Conservation (phyloP, 1,140 invertebrate species). For the Thaumetopoea pityocampa region DNA sequence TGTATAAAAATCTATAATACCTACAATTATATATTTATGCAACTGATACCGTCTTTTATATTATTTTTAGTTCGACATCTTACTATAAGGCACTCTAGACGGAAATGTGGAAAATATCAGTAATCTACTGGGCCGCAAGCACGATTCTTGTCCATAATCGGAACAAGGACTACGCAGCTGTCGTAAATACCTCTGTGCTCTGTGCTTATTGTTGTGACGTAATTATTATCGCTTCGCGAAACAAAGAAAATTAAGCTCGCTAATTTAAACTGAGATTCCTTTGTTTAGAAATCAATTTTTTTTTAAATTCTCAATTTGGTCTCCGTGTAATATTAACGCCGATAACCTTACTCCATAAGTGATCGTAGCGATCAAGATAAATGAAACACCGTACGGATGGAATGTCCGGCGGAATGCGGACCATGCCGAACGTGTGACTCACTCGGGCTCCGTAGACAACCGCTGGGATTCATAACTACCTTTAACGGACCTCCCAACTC, state of each 20-base stretch:
- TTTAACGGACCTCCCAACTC: constrained; percentile 28
- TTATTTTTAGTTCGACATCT: constrained; percentile 67
- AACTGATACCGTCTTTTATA: too few species aligned
- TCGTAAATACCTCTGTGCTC: constrained; percentile 66
- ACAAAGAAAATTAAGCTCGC: constrained; percentile 61
- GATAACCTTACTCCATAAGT: constrained; percentile 18
- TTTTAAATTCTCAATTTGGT: constrained; percentile 4
- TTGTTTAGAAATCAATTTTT: constrained; percentile 29
- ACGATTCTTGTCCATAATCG: constrained; percentile 71
- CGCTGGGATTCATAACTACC: constrained; percentile 28
- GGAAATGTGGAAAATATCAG: constrained; percentile 73
- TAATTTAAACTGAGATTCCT: constrained; percentile 29
- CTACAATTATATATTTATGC: too few species aligned
- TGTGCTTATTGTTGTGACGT: constrained; percentile 67
- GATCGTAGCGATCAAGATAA: constrained; percentile 25
- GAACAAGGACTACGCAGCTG: constrained; percentile 71
- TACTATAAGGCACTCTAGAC: constrained; percentile 67
- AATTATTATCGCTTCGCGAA: constrained; percentile 52
- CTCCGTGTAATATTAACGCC: constrained; percentile 9
- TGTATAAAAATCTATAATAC: too few species aligned
- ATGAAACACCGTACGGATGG: constrained; percentile 35
- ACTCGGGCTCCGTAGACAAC: constrained; percentile 32
- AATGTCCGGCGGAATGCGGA: constrained; percentile 50
- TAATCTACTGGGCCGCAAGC: constrained; percentile 58
- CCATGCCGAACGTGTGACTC: constrained; percentile 49